phyloP scores from a whole-genome alignment of 2,113 vertebrate genomes.

The Prolemur simus region DNA sequence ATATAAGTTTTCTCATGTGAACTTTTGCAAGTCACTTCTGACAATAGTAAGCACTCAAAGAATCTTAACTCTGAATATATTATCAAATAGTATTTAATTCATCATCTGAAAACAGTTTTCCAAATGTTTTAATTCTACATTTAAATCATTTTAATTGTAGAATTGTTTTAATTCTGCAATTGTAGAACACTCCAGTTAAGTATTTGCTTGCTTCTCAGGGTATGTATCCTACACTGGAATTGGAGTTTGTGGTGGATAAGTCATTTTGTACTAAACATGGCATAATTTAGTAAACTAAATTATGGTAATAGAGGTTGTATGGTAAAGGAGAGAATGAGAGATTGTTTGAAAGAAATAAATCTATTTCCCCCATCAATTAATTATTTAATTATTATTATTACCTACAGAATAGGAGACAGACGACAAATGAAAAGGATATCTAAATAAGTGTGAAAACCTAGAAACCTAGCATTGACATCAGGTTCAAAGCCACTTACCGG shows the following conservation, averaged over 20 bases:
- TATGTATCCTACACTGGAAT: background rate
- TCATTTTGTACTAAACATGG: background rate
- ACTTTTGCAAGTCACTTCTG: background rate
- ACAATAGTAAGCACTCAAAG: background rate
- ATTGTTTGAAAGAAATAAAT: background rate
- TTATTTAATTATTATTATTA: background rate
- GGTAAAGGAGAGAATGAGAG: background rate
- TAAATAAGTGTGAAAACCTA: background rate
- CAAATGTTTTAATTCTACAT: background rate
- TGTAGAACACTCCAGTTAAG: background rate
- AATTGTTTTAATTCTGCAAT: background rate
- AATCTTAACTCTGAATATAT: background rate
- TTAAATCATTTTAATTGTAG: no score
- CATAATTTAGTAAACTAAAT: background rate
- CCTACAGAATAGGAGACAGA: background rate
- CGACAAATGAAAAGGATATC: background rate
- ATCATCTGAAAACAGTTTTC: background rate
- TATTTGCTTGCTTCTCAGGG: background rate
- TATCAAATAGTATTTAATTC: background rate
- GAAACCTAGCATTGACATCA: background rate
- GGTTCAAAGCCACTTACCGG: background rate
- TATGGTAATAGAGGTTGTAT: background rate
- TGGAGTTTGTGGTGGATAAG: background rate
- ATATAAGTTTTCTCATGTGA: background rate
- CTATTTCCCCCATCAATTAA: background rate